Percentiles rank a stretch among this genome's conserved stretches.
Evolutionary conservation across 2,797 vertebrate species (phyloP).

Genomic region (Sebastes aleutianus): DNA sequence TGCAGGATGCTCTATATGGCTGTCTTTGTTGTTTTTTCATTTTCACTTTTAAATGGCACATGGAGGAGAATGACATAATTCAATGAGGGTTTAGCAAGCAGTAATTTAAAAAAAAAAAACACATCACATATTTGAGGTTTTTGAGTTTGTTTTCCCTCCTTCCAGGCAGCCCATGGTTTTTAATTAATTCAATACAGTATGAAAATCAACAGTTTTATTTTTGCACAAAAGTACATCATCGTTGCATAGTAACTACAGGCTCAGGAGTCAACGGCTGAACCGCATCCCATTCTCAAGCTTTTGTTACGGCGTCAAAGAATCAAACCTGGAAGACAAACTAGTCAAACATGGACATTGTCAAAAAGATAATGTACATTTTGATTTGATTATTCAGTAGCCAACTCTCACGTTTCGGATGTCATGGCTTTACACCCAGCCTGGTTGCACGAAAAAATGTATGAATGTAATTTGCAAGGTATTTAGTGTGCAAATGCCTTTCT

Average conservation of each 20-base stretch:
- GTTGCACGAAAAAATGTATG: accelerated
- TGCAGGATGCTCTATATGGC: neutral
- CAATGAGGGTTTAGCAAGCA: slow-evolving; percentile 1
- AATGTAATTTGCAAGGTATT: too few species aligned
- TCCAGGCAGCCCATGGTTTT: slow-evolving; percentile 13
- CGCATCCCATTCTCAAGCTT: neutral
- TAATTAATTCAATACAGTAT: slow-evolving; percentile 29
- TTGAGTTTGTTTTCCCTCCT: slow-evolving; percentile 1
- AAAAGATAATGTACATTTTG: neutral
- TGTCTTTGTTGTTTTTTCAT: neutral
- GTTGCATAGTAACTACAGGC: slow-evolving; percentile 18
- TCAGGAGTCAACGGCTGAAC: neutral
- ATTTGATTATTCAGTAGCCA: neutral
- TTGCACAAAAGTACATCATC: neutral
- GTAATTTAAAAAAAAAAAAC: neutral
- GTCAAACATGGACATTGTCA: neutral
- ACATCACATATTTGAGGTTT: neutral
- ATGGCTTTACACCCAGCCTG: neutral
- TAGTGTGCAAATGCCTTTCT: too few species aligned
- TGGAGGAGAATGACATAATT: slow-evolving; percentile 1
- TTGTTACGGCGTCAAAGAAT: neutral
- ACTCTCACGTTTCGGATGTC: neutral
- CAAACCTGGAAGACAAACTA: neutral
- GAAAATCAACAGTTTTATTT: slow-evolving; percentile 22
- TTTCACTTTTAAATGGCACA: neutral